Conservation (phyloP, 2,797 vertebrate genomes). For the Eulemur mongoz region DNA sequence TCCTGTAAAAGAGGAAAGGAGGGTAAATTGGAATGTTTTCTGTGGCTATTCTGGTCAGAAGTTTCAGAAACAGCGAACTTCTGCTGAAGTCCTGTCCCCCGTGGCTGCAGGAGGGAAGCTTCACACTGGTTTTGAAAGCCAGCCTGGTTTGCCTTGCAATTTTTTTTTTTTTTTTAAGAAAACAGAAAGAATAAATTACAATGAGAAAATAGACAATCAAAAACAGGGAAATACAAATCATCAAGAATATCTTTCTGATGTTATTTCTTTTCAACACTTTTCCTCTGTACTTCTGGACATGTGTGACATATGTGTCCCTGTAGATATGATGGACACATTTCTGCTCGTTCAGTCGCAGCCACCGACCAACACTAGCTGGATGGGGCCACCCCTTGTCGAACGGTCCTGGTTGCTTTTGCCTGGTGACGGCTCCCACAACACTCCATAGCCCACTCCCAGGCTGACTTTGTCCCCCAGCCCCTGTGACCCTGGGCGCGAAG, state of each 20-base stretch:
- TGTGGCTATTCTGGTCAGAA: background rate
- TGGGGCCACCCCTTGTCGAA: background rate
- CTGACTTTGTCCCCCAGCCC: background rate
- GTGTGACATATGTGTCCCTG: background rate
- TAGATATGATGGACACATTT: background rate
- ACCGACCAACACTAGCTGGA: background rate
- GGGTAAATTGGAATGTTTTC: background rate
- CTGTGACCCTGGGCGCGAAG: background rate
- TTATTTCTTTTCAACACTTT: background rate
- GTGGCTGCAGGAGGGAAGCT: background rate
- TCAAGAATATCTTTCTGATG: background rate
- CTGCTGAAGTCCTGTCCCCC: no score
- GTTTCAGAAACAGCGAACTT: background rate
- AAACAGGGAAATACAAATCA: background rate
- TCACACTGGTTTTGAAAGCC: background rate
- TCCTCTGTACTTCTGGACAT: background rate
- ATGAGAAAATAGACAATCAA: background rate
- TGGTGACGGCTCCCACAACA: background rate
- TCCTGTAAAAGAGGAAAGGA: background rate
- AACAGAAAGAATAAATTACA: background rate
- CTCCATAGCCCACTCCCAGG: background rate
- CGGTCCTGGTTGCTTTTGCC: background rate
- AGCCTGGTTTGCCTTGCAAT: background rate
- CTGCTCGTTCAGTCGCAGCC: rapidly evolving
- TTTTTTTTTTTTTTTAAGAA: background rate